A percentile compares a stretch with the other conserved stretches of the same genome.
Conservation (phyloP, 2,888 invertebrate species). For the Melanostoma scalare region DNA sequence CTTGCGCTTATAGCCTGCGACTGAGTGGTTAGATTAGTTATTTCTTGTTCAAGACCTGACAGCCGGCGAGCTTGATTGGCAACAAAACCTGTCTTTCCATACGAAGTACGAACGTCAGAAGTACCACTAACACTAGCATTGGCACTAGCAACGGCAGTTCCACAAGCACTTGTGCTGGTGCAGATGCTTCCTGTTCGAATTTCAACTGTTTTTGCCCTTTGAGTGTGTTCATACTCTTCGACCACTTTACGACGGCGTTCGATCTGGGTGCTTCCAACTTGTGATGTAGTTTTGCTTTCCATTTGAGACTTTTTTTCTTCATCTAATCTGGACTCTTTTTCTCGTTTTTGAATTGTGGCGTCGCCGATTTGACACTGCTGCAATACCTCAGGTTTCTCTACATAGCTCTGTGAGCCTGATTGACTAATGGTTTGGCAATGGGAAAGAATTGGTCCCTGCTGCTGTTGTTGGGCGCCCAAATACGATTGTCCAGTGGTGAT, state of each 20-base stretch:
- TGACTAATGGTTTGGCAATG: conserved; percentile 83
- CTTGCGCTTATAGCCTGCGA: conserved; percentile 81
- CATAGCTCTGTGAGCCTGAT: conserved; percentile 81
- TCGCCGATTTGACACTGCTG: conserved; percentile 83
- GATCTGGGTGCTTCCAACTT: conserved; percentile 84
- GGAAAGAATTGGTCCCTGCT: conserved; percentile 78
- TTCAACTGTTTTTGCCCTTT: conserved; percentile 86
- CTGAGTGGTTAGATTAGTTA: conserved; percentile 79
- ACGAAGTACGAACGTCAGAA: conserved; percentile 77
- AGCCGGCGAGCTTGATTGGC: conserved; percentile 80
- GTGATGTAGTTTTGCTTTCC: conserved; percentile 82
- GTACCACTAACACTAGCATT: conserved; percentile 77
- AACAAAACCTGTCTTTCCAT: conserved; percentile 80
- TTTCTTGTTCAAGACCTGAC: conserved; percentile 81
- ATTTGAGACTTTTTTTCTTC: conserved; percentile 81
- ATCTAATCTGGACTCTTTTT: conserved; percentile 80
- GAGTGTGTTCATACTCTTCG: conserved; percentile 87
- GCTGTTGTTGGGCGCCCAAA: conserved; percentile 78
- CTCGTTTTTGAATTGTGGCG: conserved; percentile 83
- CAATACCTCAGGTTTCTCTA: conserved; percentile 83
- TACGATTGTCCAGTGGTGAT: conserved; percentile 82
- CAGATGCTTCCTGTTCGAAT: conserved; percentile 81
- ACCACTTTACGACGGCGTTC: conserved; percentile 86
- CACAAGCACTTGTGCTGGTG: conserved; percentile 75
- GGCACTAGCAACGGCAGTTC: conserved; percentile 73